Conservation (phyloP, 2,888 invertebrate species). For the Eustalomyia histrio region DNA sequence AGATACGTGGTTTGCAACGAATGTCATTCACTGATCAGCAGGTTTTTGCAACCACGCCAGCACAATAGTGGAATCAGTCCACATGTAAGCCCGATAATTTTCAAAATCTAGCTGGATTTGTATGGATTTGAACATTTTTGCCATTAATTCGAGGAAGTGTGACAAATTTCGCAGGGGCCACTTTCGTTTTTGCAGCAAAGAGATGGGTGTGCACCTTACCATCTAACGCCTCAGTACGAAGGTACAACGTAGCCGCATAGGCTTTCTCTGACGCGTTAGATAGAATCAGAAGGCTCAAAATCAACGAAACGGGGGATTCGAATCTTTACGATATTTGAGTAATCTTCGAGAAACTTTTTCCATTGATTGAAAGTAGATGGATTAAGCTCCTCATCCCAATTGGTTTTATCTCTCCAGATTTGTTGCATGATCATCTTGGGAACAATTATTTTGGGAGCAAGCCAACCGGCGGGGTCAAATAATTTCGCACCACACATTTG, state of each 20-base stretch:
- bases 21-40: conserved; percentile 36
- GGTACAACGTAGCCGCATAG: conserved; percentile 35
- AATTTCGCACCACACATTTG: too few species aligned
- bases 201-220: conserved; percentile 22
- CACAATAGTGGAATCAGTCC: conserved; percentile 32
- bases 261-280: conserved; percentile 41
- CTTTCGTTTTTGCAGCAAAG: conserved; percentile 37
- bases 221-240: background rate
- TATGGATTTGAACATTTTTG: background rate
- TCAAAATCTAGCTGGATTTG: background rate
- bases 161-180: conserved; percentile 21
- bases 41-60: conserved; percentile 36
- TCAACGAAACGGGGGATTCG: background rate
- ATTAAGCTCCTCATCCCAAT: too few species aligned
- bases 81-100: conserved; percentile 3
- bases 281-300: background rate
- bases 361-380: too few species aligned
- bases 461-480: too few species aligned
- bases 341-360: conserved; percentile 8
- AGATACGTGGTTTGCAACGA: conserved; percentile 44
- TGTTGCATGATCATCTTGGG: too few species aligned
- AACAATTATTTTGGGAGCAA: too few species aligned
- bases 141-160: background rate
- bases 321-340: background rate
- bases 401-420: too few species aligned